Evolutionary conservation across 2,797 vertebrate species (phyloP).

Genomic region (Sebastes aleutianus): DNA sequence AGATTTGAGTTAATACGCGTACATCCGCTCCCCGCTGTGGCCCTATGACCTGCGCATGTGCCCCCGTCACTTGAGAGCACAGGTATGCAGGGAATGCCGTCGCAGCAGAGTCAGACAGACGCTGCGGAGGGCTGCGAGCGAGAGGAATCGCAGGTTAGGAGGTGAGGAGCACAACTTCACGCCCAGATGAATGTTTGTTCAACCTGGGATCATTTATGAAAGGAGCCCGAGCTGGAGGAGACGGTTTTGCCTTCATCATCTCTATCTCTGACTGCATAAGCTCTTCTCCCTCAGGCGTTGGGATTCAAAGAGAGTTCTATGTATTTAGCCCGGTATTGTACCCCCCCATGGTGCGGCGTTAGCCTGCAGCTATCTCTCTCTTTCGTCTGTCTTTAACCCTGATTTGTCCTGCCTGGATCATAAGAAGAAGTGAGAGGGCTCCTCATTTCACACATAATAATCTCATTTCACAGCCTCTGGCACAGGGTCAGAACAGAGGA

Average conservation of each 20-base stretch:
- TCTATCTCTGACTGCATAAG: constrained; percentile 33
- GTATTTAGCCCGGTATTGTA: neutral
- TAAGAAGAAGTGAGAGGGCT: constrained; percentile 41
- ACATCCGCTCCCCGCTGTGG: constrained; percentile 58
- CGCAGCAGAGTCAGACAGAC: constrained; percentile 32
- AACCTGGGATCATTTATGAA: constrained; percentile 62
- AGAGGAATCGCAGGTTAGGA: constrained; percentile 40
- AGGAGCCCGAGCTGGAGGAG: constrained; percentile 14
- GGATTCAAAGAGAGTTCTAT: constrained; percentile 21
- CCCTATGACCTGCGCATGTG: constrained; percentile 61
- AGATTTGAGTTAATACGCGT: constrained; percentile 59
- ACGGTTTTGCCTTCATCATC: constrained; percentile 7
- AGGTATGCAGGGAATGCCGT: constrained; percentile 73
- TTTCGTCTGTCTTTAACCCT: constrained; percentile 55
- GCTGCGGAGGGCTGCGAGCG: constrained; percentile 26
- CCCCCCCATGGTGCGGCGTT: constrained; percentile 12
- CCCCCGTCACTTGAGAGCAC: constrained; percentile 58
- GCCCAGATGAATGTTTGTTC: constrained; percentile 61
- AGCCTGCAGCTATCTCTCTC: constrained; percentile 47
- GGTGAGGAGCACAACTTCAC: constrained; percentile 47
- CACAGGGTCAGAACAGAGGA: constrained; percentile 55
- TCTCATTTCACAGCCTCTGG: constrained; percentile 71
- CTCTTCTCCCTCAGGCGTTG: neutral
- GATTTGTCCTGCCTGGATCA: constrained; percentile 58
- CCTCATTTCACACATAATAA: constrained; percentile 76